A percentile compares a stretch with the other conserved stretches of the same genome.
Evolutionary conservation across 2,888 invertebrate genomes (phyloP).

Genomic region (Monoplex corrugatus): DNA sequence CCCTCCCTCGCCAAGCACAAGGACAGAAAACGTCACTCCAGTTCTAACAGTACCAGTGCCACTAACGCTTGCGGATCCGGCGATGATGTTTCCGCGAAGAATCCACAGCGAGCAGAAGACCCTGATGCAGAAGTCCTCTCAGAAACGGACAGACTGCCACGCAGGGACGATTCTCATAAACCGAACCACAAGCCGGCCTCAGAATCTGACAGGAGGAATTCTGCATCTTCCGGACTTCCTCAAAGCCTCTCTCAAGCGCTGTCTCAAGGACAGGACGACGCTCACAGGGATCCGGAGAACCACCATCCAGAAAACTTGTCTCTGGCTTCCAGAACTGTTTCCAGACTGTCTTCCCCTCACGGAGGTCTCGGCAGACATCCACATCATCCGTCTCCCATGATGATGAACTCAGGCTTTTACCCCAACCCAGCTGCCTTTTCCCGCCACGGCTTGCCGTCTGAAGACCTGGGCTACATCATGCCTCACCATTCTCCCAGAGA

Average conservation of each 20-base stretch:
- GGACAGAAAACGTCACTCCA: neutral
- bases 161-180: neutral
- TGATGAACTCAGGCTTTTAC: neutral
- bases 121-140: neutral
- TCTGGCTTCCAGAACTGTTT: neutral
- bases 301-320: slow-evolving; percentile 18
- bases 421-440: neutral
- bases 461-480: neutral
- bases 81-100: neutral
- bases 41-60: neutral
- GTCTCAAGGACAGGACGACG: neutral
- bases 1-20: neutral
- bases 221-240: neutral
- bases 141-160: neutral
- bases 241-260: slow-evolving; percentile 44
- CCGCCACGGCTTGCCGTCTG: neutral
- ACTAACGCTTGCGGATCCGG: neutral
- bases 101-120: neutral
- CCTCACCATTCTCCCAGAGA: slow-evolving; percentile 26
- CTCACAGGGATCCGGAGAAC: neutral
- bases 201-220: neutral
- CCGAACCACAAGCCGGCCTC: neutral
- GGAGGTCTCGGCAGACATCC: neutral
- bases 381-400: neutral
- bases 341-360: neutral